A percentile compares a stretch with the other conserved stretches of the same genome.
phyloP scores from a whole-genome alignment of 2,888 invertebrate species.

The Saturnia pavonia region DNA sequence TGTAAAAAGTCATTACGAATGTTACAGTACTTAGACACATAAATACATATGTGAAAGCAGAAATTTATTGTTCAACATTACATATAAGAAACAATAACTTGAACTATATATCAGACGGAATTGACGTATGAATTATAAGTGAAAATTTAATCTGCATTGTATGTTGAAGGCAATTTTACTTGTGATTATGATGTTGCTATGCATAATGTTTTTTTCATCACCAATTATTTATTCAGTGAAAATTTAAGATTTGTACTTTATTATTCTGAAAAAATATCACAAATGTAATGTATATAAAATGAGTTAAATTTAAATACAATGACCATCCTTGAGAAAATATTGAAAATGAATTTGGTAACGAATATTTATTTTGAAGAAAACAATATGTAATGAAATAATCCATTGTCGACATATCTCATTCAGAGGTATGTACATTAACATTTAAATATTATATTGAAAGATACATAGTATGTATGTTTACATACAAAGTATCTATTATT shows the following conservation, averaged over 20 bases:
- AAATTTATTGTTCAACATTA: not conserved
- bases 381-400: too few species aligned
- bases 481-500: too few species aligned
- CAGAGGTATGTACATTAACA: too few species aligned
- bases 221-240: not conserved
- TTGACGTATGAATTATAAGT: not conserved
- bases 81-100: not conserved
- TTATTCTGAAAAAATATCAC: too few species aligned
- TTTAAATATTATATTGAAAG: too few species aligned
- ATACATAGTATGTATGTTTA: too few species aligned
- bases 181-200: not conserved
- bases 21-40: slow-evolving; percentile 1
- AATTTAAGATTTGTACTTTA: not conserved
- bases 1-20: slow-evolving; percentile 17
- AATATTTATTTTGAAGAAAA: too few species aligned
- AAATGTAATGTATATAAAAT: too few species aligned
- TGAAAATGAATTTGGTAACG: too few species aligned
- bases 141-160: not conserved
- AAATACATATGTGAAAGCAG: slow-evolving; percentile 3
- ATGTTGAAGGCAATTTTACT: not conserved
- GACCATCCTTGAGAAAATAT: too few species aligned
- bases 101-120: not conserved
- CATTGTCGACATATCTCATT: too few species aligned
- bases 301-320: too few species aligned
- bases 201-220: not conserved